These are phyloP conservation scores for Incurvaria masculella DNA, from an alignment of 2,888 invertebrate species.

Conservation along the genomic window DNA sequence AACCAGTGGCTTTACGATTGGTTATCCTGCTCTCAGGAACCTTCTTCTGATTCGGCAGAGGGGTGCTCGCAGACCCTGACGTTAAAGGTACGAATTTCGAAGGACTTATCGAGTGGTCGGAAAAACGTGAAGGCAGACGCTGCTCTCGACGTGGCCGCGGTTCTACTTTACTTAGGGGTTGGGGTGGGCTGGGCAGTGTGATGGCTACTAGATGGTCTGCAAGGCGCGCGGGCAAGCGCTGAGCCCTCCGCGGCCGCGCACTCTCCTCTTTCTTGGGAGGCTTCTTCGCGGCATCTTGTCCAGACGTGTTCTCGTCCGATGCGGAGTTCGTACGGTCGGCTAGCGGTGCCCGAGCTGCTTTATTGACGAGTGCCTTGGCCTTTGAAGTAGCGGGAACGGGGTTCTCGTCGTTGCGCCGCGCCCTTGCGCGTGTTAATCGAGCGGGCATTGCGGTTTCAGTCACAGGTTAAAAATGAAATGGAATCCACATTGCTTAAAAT, in stretches of 20 bases:
- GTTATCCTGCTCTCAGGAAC: not conserved
- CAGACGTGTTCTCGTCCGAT: conserved; percentile 35
- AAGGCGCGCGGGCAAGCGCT: conserved; percentile 30
- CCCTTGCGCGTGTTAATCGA: not conserved
- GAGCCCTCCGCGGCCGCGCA: conserved; percentile 27
- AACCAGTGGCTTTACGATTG: too few relatives aligned
- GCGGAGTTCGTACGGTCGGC: conserved; percentile 45
- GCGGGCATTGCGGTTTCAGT: not conserved
- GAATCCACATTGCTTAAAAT: too few relatives aligned
- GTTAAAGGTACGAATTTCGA: conserved; percentile 31
- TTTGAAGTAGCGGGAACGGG: conserved; percentile 10
- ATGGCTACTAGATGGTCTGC: conserved; percentile 22
- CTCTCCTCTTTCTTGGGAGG: conserved; percentile 11
- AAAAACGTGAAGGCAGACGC: conserved; percentile 35
- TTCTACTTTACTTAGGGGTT: conserved; percentile 24
- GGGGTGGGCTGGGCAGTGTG: not conserved
- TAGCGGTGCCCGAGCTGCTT: conserved; percentile 29
- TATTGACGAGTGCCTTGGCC: conserved; percentile 22
- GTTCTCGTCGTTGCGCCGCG: not conserved
- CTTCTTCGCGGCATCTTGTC: conserved; percentile 8
- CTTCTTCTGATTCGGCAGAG: conserved; percentile 17
- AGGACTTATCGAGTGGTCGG: conserved; percentile 37
- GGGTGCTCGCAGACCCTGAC: conserved; percentile 38
- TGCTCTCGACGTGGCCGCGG: conserved; percentile 34
- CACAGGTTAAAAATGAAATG: too few relatives aligned